Evolutionary conservation across 2,113 vertebrate species (phyloP).

Genomic region (Pipa parva): DNA sequence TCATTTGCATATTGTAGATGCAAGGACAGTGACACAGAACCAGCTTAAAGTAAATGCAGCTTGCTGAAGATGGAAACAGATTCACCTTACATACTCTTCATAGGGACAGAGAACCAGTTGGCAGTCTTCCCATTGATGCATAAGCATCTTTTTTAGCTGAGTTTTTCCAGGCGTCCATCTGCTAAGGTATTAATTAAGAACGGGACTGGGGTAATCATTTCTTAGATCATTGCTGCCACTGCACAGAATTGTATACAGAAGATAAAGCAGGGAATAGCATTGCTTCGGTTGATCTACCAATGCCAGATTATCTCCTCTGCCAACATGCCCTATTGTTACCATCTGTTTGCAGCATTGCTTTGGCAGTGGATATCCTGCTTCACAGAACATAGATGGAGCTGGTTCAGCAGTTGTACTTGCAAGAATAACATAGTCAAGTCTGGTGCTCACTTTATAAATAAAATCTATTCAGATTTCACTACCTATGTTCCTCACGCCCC

Average conservation of each 20-base stretch:
- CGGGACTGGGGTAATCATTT: constrained; percentile 55
- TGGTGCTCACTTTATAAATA: too few species aligned
- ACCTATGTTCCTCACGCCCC: too few species aligned
- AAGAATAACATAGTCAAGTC: too few species aligned
- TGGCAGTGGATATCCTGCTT: not conserved
- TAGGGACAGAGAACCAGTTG: constrained; percentile 28
- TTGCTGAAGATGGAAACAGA: too few species aligned
- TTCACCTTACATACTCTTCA: too few species aligned
- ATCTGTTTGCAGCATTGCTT: not conserved
- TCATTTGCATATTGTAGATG: too few species aligned
- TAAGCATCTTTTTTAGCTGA: constrained; percentile 62
- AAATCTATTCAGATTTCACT: too few species aligned
- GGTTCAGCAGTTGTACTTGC: not conserved
- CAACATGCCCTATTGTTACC: not conserved
- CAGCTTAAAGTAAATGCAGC: too few species aligned
- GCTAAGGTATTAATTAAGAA: constrained; percentile 52
- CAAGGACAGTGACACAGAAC: too few species aligned
- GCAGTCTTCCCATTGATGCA: constrained; percentile 53
- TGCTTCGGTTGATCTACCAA: not conserved
- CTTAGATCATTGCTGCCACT: constrained; percentile 57
- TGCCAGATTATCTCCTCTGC: not conserved
- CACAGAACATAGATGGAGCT: not conserved
- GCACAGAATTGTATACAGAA: not conserved
- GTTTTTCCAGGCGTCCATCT: constrained; percentile 52
- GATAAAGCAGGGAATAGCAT: not conserved